Evolutionary conservation across 1,140 invertebrate genomes (phyloP).

Genomic region (Copidosoma floridanum): DNA sequence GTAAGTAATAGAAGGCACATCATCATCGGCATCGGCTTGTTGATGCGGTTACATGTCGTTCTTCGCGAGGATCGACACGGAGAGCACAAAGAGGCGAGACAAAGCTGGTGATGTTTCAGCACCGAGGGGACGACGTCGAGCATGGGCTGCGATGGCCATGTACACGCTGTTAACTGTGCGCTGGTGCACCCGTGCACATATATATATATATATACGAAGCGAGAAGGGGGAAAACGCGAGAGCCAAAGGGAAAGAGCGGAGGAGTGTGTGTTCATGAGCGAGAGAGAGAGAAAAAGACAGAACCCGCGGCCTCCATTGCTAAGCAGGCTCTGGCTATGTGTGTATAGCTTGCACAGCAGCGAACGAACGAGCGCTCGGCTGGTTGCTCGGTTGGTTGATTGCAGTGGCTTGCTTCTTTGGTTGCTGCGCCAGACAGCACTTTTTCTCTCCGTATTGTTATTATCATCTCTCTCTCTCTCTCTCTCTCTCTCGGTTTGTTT

Average conservation of each 20-base stretch:
- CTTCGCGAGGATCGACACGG: too few relatives aligned
- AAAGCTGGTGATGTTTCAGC: too few relatives aligned
- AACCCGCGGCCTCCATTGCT: conserved; percentile 50
- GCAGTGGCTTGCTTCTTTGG: too few relatives aligned
- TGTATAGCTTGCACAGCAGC: conserved; percentile 37
- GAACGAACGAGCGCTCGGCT: conserved; percentile 20
- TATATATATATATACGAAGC: too few relatives aligned
- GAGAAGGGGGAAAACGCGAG: too few relatives aligned
- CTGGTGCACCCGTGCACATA: background rate
- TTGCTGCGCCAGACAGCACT: background rate
- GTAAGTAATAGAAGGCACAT: too few relatives aligned
- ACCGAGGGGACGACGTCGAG: too few relatives aligned
- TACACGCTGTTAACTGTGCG: background rate
- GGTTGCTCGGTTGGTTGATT: too few relatives aligned
- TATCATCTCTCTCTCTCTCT: background rate
- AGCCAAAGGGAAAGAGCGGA: background rate
- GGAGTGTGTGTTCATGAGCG: background rate
- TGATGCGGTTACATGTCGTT: too few relatives aligned
- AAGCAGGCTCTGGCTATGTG: conserved; percentile 44
- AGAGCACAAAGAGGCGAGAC: too few relatives aligned
- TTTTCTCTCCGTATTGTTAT: background rate
- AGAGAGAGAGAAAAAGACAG: conserved; percentile 3
- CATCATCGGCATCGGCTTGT: too few relatives aligned
- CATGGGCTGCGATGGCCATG: too few relatives aligned
- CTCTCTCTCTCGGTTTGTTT: background rate